phyloP scores from a whole-genome alignment of 2,888 invertebrate genomes.

The Anticlea derivata region DNA sequence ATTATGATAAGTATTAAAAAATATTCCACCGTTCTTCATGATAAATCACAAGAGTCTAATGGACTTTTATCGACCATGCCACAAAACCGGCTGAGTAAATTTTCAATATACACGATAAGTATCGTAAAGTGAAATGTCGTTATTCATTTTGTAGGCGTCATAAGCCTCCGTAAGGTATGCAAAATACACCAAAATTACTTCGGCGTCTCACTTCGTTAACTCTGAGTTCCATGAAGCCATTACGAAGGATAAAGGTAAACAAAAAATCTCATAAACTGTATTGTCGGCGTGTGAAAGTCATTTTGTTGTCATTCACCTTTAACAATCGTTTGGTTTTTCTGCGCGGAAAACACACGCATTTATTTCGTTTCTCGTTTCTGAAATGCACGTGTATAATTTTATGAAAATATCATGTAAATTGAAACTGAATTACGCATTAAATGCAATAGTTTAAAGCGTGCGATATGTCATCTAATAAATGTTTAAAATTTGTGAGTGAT shows the following conservation, averaged over 20 bases:
- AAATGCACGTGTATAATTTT: not conserved
- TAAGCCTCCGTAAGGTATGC: constrained; percentile 33
- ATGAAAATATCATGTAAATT: not conserved
- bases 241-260: constrained; percentile 36
- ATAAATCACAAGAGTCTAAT: constrained; percentile 27
- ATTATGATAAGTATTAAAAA: not conserved
- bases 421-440: too few relatives aligned
- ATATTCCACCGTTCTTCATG: constrained; percentile 6
- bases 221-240: constrained; percentile 36
- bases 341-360: not conserved
- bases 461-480: not conserved
- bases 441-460: too few relatives aligned
- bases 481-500: too few relatives aligned
- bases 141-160: constrained; percentile 31
- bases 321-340: constrained; percentile 19
- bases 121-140: constrained; percentile 35
- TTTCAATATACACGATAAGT: constrained; percentile 34
- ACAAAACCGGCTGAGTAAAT: constrained; percentile 22
- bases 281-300: constrained; percentile 28
- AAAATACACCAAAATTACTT: constrained; percentile 38
- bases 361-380: not conserved
- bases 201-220: constrained; percentile 35
- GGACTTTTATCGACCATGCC: constrained; percentile 18
- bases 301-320: constrained; percentile 34
- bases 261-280: constrained; percentile 36